A percentile compares a stretch with the other conserved stretches of the same genome.
Conservation (phyloP, 2,888 invertebrate genomes). For the Chironomus riparius region DNA sequence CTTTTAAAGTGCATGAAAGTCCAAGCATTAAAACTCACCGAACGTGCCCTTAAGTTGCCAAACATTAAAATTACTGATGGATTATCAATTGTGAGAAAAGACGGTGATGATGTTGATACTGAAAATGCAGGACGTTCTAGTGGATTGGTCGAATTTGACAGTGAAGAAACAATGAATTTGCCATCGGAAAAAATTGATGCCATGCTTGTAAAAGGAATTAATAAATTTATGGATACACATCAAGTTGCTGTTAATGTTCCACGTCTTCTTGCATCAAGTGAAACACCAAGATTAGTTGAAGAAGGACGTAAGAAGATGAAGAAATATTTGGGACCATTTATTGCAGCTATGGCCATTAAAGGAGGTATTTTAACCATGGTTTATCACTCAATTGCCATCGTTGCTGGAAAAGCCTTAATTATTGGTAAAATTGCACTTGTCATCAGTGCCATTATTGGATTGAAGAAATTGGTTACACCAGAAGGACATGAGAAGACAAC, state of each 20-base stretch:
- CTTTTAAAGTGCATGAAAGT: slow-evolving; percentile 62
- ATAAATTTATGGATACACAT: slow-evolving; percentile 52
- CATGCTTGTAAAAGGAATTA: slow-evolving; percentile 48
- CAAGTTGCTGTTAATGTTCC: slow-evolving; percentile 48
- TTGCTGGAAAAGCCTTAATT: slow-evolving; percentile 72
- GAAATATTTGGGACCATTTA: slow-evolving; percentile 56
- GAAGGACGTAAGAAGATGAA: slow-evolving; percentile 55
- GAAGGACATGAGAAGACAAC: slow-evolving; percentile 70
- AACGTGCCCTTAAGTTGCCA: slow-evolving; percentile 54
- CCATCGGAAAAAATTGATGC: slow-evolving; percentile 53
- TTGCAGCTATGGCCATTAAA: slow-evolving; percentile 61
- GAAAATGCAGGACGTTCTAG: slow-evolving; percentile 34
- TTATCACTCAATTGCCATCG: slow-evolving; percentile 62
- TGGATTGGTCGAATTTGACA: slow-evolving; percentile 44
- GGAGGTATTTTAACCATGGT: slow-evolving; percentile 64
- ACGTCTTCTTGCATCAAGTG: slow-evolving; percentile 42
- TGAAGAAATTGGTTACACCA: slow-evolving; percentile 65
- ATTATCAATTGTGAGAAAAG: slow-evolving; percentile 48
- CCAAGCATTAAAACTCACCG: slow-evolving; percentile 55
- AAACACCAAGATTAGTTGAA: slow-evolving; percentile 35
- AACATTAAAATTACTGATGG: slow-evolving; percentile 55
- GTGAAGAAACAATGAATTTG: slow-evolving; percentile 51
- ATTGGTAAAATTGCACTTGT: slow-evolving; percentile 77
- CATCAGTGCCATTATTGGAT: slow-evolving; percentile 66
- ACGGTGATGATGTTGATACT: slow-evolving; percentile 34